Conservation (phyloP, 2,888 invertebrate genomes). For the Noctuana brunneofusca region DNA sequence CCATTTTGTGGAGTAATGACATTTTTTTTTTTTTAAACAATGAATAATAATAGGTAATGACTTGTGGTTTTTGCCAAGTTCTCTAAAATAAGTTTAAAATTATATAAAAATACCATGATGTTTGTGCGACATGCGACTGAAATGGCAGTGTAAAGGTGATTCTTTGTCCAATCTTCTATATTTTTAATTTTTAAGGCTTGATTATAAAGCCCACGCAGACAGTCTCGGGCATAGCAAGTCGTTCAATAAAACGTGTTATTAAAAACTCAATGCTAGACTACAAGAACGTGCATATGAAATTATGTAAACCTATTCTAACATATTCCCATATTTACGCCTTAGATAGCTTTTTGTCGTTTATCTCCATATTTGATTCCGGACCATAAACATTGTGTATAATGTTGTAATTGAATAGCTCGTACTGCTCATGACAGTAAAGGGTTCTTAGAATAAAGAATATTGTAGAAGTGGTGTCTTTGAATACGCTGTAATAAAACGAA, state of each 20-base stretch:
- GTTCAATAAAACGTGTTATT: neutral
- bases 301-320: neutral
- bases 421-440: neutral
- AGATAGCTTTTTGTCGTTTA: neutral
- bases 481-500: no score
- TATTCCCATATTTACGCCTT: neutral
- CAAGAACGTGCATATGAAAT: neutral
- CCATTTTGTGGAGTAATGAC: conserved; percentile 15
- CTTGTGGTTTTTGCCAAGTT: neutral
- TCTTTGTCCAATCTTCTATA: no score
- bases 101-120: no score
- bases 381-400: conserved; percentile 6
- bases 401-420: conserved; percentile 5
- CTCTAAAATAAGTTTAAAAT: no score
- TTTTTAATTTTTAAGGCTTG: no score
- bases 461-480: neutral
- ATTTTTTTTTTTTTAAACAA: neutral
- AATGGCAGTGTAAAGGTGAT: no score
- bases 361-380: neutral
- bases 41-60: neutral
- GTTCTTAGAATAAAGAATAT: neutral
- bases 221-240: no score
- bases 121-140: no score
- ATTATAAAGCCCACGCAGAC: no score
- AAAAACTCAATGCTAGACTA: neutral